Percentiles rank a stretch among this genome's conserved stretches.
Conservation (phyloP, 2,113 vertebrate species). For the Brevimyrus niger region DNA sequence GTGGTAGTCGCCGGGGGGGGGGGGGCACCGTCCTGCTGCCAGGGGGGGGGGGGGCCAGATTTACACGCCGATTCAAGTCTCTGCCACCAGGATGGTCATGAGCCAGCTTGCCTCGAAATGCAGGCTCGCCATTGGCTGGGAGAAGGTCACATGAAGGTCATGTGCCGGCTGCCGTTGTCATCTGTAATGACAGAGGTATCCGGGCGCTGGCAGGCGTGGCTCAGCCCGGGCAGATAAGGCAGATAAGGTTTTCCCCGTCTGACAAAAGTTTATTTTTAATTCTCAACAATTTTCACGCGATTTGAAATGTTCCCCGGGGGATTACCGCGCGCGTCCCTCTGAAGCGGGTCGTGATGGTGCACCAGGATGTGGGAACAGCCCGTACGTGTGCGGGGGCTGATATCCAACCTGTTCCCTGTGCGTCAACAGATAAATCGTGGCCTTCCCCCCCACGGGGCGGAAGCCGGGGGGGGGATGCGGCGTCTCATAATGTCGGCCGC, state of each 20-base stretch:
- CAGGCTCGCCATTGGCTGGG: background rate
- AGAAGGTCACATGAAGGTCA: slow-evolving; percentile 51
- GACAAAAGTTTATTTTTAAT: slow-evolving; percentile 11
- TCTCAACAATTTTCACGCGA: background rate
- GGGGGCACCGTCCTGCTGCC: background rate
- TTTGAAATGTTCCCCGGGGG: background rate
- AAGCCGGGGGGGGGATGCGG: background rate
- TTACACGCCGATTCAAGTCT: background rate
- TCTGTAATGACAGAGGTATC: background rate
- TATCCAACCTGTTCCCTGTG: background rate
- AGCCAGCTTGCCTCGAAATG: background rate
- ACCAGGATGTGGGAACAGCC: background rate
- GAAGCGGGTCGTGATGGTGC: background rate
- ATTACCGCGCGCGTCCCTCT: background rate
- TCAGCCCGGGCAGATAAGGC: background rate
- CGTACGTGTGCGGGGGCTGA: background rate
- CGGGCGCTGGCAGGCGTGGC: slow-evolving; percentile 18
- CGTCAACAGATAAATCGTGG: background rate
- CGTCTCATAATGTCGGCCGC: background rate
- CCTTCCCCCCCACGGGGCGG: background rate
- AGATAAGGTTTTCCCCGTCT: background rate
- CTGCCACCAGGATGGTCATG: background rate
- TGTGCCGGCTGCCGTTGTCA: slow-evolving; percentile 57
- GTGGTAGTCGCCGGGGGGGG: no score
- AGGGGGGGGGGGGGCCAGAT: no score